Base-by-base conservation (phyloP, 2,797 vertebrate genomes). In the Streptopelia turtur region DNA sequence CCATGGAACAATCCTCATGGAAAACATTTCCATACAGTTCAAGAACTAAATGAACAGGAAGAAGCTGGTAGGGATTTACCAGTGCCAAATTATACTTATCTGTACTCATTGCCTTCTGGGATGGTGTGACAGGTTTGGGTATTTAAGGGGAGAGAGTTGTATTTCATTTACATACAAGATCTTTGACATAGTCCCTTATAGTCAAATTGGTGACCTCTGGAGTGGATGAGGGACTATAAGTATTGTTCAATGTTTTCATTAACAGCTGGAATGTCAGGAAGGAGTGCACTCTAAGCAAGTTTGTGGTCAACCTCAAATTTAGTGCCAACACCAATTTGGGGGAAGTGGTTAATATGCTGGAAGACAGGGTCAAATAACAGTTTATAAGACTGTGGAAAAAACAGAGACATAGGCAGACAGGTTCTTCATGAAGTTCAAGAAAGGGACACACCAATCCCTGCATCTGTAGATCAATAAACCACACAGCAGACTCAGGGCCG, bases 391-490 rank as follows among this genome's bases (percentile, higher is more conserved):
- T 10, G 5, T 71, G 37, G 31, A 78, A 74, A 89, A 65, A 11
- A 5, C 5, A 0, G 0, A 77, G 33, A 66, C 74, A 57, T 53
- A 11, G 9, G 5, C 15, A 35, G 56, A n/a, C 2, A 31, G 0
- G 4, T 37, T 75, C 8, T 6, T 53, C 21, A 11, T 27, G 12
- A 70, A 72, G 43, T 74, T 77, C 31, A 57, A 8, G 6, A 65
- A 16, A 22, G 5, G 2, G 9, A 81, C 53, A 53, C n/a, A 12
- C 22, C 17, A 72, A 56, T 4, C 3, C 3, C 6, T 20, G 13
- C 9, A 33, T 5, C 17, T 55, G 3, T 55, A 22, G 6, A 11
- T 61, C 53, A 76, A 35, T 50, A 65, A 56, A 22, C 14, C 2
- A 5, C 6, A 5, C 16, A 49, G 7, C 5, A 16, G 7, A 21